A percentile compares a stretch with the other conserved stretches of the same genome.
Evolutionary conservation across 2,113 vertebrate genomes (phyloP).

Genomic region (Tupaia chinensis): DNA sequence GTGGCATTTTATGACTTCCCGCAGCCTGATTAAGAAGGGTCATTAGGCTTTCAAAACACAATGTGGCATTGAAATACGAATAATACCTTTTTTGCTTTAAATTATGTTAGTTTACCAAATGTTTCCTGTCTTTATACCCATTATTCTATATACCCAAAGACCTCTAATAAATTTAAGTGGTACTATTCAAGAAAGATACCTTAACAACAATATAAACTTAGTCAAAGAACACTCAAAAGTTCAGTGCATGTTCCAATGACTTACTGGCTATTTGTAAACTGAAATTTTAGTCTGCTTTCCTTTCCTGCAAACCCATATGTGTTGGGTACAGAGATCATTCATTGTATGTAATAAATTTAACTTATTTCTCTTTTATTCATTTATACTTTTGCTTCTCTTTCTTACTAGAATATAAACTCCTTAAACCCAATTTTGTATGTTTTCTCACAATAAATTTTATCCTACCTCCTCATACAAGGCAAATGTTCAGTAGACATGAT

Average conservation of each 20-base stretch:
- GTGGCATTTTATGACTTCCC: conserved; percentile 51
- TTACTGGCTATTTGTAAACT: neutral
- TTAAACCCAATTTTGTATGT: neutral
- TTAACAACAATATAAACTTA: neutral
- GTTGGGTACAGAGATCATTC: neutral
- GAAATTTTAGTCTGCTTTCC: neutral
- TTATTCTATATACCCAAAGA: neutral
- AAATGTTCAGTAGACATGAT: neutral
- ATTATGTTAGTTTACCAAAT: conserved; percentile 46
- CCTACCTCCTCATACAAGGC: neutral
- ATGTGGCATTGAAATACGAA: conserved; percentile 55
- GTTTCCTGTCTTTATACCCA: conserved; percentile 50
- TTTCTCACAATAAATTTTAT: neutral
- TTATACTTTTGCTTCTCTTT: neutral
- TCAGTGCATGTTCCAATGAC: neutral
- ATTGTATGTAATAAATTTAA: neutral
- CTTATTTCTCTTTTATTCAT: neutral
- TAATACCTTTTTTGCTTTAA: conserved; percentile 34
- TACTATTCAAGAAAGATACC: neutral
- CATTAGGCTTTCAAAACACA: conserved; percentile 66
- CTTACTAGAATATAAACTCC: neutral
- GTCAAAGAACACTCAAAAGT: neutral
- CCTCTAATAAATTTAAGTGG: conserved; percentile 1
- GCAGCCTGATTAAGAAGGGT: conserved; percentile 36
- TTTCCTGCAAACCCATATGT: neutral